Evolutionary conservation across 2,888 invertebrate species (phyloP).

Genomic region (Sphaeridia pumilis): DNA sequence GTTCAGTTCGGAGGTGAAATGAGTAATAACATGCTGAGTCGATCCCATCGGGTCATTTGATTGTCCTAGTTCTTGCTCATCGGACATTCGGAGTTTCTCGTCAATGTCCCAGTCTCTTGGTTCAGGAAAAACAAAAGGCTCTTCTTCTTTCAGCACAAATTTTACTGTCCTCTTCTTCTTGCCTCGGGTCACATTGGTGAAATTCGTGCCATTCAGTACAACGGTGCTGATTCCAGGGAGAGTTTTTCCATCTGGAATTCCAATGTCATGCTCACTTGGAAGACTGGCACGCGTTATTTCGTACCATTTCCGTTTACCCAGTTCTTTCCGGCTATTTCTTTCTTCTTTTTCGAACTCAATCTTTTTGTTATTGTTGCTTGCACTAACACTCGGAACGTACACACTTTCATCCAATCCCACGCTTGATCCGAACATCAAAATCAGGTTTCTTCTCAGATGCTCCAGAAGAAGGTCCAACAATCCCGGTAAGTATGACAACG

Average conservation of each 20-base stretch:
- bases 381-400: no score
- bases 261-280: slow-evolving; percentile 51
- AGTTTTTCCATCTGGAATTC: slow-evolving; percentile 37
- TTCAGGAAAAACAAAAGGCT: slow-evolving; percentile 67
- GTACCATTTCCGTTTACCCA: slow-evolving; percentile 41
- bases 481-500: slow-evolving; percentile 83
- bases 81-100: slow-evolving; percentile 34
- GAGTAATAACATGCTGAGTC: slow-evolving; percentile 70
- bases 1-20: slow-evolving; percentile 70
- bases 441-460: slow-evolving; percentile 80
- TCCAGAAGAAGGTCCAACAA: slow-evolving; percentile 81
- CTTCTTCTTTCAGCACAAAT: slow-evolving; percentile 58
- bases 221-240: slow-evolving; percentile 32
- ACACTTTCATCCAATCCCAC: slow-evolving; percentile 42
- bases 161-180: slow-evolving; percentile 65
- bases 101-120: slow-evolving; percentile 59
- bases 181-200: slow-evolving; percentile 68
- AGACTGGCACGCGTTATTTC: slow-evolving; percentile 38
- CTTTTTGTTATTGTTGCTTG: slow-evolving; percentile 2
- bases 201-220: slow-evolving; percentile 48
- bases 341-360: not conserved
- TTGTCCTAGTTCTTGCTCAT: slow-evolving; percentile 37
- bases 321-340: not conserved
- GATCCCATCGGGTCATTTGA: slow-evolving; percentile 44
- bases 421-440: slow-evolving; percentile 68